Evolutionary conservation across 1,140 invertebrate genomes (phyloP).

Genomic region (Brachionus plicatilis): DNA sequence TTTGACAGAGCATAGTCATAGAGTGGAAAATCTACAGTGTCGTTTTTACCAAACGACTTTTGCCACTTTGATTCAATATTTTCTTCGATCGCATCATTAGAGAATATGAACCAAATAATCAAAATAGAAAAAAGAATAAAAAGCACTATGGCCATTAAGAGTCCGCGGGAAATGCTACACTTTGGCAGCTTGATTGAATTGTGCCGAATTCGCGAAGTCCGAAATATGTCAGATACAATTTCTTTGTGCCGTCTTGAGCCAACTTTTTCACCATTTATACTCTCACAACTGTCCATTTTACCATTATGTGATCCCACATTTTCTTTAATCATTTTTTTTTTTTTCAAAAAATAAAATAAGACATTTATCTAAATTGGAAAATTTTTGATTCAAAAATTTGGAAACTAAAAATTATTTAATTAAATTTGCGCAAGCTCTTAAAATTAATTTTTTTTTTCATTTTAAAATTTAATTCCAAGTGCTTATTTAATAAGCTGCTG

Average conservation of each 20-base stretch:
- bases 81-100: conserved; percentile 20
- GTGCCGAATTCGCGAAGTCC: neutral
- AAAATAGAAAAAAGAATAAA: neutral
- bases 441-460: neutral
- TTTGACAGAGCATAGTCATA: conserved; percentile 6
- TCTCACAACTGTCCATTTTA: neutral
- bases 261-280: neutral
- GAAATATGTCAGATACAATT: conserved; percentile 9
- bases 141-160: conserved; percentile 2
- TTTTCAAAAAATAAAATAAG: neutral
- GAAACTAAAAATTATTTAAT: neutral
- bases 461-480: neutral
- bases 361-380: neutral
- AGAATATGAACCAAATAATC: conserved; percentile 34
- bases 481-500: neutral
- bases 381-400: no score
- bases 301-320: neutral
- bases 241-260: neutral
- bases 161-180: conserved; percentile 13
- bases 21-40: neutral
- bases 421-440: no score
- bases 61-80: neutral
- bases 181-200: conserved; percentile 22
- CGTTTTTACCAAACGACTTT: neutral
- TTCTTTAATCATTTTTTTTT: neutral